Conservation (phyloP, 2,113 vertebrate species). For the Ptilorrhoa leucosticta region DNA sequence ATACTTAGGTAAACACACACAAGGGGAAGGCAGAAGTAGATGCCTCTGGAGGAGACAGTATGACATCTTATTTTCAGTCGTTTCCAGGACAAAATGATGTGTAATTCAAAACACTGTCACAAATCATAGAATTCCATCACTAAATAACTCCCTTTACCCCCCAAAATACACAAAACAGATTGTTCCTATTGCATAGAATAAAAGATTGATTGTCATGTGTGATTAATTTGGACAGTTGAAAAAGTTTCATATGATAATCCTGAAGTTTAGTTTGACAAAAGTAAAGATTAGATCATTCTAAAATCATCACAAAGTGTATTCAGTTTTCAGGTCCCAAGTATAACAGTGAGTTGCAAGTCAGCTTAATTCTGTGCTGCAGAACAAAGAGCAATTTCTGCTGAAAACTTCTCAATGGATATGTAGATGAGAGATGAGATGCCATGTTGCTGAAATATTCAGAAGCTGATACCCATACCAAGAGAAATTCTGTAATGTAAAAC, state of each 20-base stretch:
- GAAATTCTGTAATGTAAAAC: constrained; percentile 69
- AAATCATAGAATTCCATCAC: constrained; percentile 10
- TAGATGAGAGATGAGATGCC: constrained; percentile 65
- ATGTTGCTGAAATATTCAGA: constrained; percentile 74
- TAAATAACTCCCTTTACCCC: neutral
- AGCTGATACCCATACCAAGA: constrained; percentile 65
- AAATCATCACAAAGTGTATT: constrained; percentile 39
- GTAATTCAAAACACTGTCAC: constrained; percentile 8
- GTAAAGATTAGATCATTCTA: constrained; percentile 45
- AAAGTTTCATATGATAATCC: constrained; percentile 41
- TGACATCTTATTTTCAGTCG: neutral
- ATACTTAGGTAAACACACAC: neutral
- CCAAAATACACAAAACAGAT: neutral
- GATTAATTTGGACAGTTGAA: constrained; percentile 32
- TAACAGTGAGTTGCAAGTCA: constrained; percentile 49
- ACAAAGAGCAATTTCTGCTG: constrained; percentile 72
- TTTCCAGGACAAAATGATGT: neutral
- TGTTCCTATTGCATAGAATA: neutral
- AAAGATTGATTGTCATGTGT: constrained; percentile 8
- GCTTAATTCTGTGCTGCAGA: constrained; percentile 62
- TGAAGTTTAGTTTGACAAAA: constrained; percentile 58
- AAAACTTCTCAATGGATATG: constrained; percentile 71
- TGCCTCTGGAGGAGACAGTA: neutral
- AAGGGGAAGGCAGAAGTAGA: neutral
- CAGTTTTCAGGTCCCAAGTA: constrained; percentile 49